A percentile compares a stretch with the other conserved stretches of the same genome.
Conservation (phyloP, 2,888 invertebrate genomes). For the Leptinotarsa peninsularis region DNA sequence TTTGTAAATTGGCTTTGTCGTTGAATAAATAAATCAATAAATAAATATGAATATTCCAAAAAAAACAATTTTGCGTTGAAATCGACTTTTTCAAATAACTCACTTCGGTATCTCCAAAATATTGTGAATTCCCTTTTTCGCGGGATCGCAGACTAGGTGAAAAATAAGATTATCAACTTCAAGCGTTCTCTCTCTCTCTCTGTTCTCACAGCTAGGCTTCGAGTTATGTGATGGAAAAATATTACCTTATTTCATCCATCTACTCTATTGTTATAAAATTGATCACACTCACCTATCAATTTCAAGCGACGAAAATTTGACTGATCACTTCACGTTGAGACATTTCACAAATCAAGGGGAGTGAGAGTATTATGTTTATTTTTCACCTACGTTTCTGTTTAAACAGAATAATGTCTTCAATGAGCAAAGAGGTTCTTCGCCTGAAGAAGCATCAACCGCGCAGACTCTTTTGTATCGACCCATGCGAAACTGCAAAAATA, state of each 20-base stretch:
- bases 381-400: neutral
- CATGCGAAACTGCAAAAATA: slow-evolving; percentile 23
- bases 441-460: slow-evolving; percentile 24
- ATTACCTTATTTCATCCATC: neutral
- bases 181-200: no score
- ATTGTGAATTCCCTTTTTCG: no score
- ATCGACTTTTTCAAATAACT: no score
- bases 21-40: no score
- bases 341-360: neutral
- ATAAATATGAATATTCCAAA: no score
- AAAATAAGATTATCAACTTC: no score
- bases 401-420: slow-evolving; percentile 12
- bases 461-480: slow-evolving; percentile 42
- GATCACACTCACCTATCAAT: neutral
- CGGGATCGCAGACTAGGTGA: no score
- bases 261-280: neutral
- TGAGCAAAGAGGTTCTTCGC: slow-evolving; percentile 15
- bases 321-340: slow-evolving; percentile 10
- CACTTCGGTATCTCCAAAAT: no score
- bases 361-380: neutral
- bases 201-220: no score
- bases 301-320: neutral
- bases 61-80: no score
- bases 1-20: no score
- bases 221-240: no score